phyloP scores from a whole-genome alignment of 2,797 vertebrate species.

The Euthynnus affinis region DNA sequence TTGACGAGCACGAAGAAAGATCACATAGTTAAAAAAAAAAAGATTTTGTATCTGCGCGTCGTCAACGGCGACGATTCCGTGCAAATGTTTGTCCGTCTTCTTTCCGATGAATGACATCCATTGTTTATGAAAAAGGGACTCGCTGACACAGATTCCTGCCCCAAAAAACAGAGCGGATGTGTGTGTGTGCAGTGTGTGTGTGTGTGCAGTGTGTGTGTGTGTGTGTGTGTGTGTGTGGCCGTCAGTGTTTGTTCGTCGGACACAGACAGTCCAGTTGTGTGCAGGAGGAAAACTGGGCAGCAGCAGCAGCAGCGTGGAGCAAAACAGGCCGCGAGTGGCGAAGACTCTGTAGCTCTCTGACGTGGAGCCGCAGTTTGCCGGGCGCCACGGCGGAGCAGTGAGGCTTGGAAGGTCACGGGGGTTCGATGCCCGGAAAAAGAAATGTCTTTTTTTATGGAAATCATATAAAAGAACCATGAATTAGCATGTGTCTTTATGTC shows the following conservation, averaged over 20 bases:
- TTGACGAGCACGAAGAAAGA: neutral
- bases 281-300: constrained; percentile 25
- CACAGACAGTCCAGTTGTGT: constrained; percentile 42
- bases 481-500: too few species aligned
- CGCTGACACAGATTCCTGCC: constrained; percentile 42
- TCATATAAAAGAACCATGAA: too few species aligned
- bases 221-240: constrained; percentile 25
- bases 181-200: constrained; percentile 38
- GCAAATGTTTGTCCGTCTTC: constrained; percentile 34
- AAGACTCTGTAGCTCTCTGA: constrained; percentile 20
- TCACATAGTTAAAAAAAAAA: neutral
- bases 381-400: neutral
- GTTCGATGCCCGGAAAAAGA: neutral
- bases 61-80: constrained; percentile 5
- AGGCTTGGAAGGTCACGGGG: neutral
- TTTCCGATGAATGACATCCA: constrained; percentile 42
- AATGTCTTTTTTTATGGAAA: too few species aligned
- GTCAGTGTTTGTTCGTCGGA: constrained; percentile 30
- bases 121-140: constrained; percentile 30
- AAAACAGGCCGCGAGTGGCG: constrained; percentile 6
- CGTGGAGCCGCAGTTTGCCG: constrained; percentile 11
- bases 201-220: constrained; percentile 40
- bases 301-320: neutral
- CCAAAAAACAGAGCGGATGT: constrained; percentile 36
- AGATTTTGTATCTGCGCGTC: neutral